Conservation (phyloP, 1,140 invertebrate species). For the Drosophila auraria region DNA sequence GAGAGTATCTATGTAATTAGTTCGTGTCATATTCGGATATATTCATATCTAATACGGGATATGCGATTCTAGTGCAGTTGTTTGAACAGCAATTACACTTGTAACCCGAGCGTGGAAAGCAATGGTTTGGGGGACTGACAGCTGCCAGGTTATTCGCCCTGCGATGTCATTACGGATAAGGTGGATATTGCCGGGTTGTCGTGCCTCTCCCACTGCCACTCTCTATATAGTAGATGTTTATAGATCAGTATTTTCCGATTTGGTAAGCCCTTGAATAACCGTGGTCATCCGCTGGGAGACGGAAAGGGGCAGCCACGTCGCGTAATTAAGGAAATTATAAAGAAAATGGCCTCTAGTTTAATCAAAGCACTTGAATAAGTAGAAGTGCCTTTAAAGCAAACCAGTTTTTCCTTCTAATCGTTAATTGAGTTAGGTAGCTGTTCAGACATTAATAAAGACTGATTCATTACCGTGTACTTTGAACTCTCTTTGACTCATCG, state of each 20-base stretch:
- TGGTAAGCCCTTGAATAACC: conserved; percentile 2
- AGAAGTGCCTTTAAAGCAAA: not conserved
- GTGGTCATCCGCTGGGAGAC: not conserved
- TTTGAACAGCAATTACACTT: conserved; percentile 34
- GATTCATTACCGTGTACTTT: conserved; percentile 17
- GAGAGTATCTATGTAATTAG: conserved; percentile 21
- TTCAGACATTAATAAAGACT: not conserved
- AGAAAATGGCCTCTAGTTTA: not conserved
- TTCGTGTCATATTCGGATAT: conserved; percentile 30
- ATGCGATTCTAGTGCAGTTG: conserved; percentile 24
- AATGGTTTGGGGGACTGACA: conserved; percentile 6
- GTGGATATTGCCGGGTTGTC: conserved; percentile 25
- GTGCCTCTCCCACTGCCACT: conserved; percentile 20
- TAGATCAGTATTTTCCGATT: conserved; percentile 25
- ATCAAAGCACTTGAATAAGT: not conserved
- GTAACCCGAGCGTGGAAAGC: conserved; percentile 5
- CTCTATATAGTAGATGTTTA: not conserved
- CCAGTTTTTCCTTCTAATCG: not conserved
- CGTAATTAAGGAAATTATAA: conserved; percentile 25
- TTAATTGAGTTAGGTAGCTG: conserved; percentile 2
- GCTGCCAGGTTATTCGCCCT: conserved; percentile 10
- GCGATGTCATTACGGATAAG: conserved; percentile 56
- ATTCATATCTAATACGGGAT: not conserved
- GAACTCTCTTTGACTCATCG: conserved; percentile 37
- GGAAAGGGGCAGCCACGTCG: not conserved